phyloP scores from a whole-genome alignment of 2,797 vertebrate species.

The Philypnodon macrostomus region DNA sequence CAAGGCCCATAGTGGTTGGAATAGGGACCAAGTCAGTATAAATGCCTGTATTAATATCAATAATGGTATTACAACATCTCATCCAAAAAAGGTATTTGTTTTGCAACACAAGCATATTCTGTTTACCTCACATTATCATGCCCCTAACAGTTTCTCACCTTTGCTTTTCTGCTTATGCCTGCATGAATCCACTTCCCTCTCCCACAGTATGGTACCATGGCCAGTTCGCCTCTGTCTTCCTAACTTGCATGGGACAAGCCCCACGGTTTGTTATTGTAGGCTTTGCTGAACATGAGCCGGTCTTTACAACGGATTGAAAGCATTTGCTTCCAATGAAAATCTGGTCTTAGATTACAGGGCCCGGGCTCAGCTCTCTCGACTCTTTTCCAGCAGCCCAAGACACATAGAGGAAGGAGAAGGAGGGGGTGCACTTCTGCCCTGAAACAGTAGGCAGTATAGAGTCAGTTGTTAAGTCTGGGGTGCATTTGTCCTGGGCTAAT shows the following conservation, averaged over 20 bases:
- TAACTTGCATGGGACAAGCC: slow-evolving; percentile 84
- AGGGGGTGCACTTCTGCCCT: slow-evolving; percentile 85
- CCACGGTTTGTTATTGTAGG: slow-evolving; percentile 97
- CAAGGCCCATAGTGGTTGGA: no score
- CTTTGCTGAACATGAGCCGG: slow-evolving; percentile 96
- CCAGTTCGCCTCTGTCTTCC: slow-evolving; percentile 83
- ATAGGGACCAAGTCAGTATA: no score
- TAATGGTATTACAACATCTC: no score
- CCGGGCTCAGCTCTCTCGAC: slow-evolving; percentile 67
- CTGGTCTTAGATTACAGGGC: slow-evolving; percentile 98
- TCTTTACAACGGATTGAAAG: slow-evolving; percentile 98
- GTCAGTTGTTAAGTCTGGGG: slow-evolving; percentile 87
- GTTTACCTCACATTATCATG: slow-evolving; percentile 8
- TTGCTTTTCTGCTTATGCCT: slow-evolving; percentile 18
- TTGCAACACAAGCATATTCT: neutral
- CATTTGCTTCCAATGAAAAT: slow-evolving; percentile 99
- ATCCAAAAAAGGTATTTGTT: neutral
- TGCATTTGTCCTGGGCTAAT: slow-evolving; percentile 92
- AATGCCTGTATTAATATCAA: no score
- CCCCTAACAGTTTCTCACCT: slow-evolving; percentile 47
- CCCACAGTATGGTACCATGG: slow-evolving; percentile 24
- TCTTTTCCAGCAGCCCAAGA: slow-evolving; percentile 47
- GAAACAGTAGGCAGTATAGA: slow-evolving; percentile 96
- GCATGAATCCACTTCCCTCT: slow-evolving; percentile 12
- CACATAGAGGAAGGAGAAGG: slow-evolving; percentile 20